phyloP scores from a whole-genome alignment of 2,797 vertebrate genomes.

The Myripristis murdjan region DNA sequence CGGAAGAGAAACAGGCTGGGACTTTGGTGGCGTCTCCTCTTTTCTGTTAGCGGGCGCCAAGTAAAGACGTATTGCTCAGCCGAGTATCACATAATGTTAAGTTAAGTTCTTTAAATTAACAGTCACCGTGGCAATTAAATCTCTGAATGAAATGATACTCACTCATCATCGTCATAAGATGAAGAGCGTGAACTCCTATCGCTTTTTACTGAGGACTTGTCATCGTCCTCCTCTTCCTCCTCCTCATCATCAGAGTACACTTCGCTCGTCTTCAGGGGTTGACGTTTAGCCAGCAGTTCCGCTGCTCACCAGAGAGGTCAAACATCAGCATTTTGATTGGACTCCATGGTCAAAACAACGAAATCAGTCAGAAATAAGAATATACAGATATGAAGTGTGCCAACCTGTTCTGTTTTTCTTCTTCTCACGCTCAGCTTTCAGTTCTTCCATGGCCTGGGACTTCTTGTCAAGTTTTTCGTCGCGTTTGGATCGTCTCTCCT shows the following conservation, averaged over 20 bases:
- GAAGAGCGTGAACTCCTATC: conserved; percentile 95
- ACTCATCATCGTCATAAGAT: conserved; percentile 97
- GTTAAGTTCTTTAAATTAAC: no score
- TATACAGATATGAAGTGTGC: not conserved
- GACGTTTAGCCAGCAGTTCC: conserved; percentile 95
- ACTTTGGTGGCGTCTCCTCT: conserved; percentile 96
- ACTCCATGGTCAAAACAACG: not conserved
- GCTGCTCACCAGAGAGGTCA: conserved; percentile 80
- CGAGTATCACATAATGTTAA: no score
- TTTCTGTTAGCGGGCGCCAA: conserved; percentile 81
- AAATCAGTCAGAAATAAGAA: not conserved
- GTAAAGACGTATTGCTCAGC: not conserved
- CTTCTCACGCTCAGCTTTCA: conserved; percentile 97
- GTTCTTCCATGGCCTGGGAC: conserved; percentile 99
- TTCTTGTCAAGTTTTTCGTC: conserved; percentile 99
- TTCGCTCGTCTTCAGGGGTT: conserved; percentile 97
- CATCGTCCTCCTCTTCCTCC: conserved; percentile 98
- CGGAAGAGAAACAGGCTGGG: conserved; percentile 95
- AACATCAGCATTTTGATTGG: not conserved
- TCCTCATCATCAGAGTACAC: conserved; percentile 99
- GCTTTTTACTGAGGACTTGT: conserved; percentile 98
- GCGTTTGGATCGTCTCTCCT: conserved; percentile 96
- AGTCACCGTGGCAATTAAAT: no score
- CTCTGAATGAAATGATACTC: conserved; percentile 68
- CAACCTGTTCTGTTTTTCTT: conserved; percentile 98